Percentiles rank a stretch among this genome's conserved stretches.
phyloP scores from a whole-genome alignment of 2,888 invertebrate species.

The Leptothorax acervorum region DNA sequence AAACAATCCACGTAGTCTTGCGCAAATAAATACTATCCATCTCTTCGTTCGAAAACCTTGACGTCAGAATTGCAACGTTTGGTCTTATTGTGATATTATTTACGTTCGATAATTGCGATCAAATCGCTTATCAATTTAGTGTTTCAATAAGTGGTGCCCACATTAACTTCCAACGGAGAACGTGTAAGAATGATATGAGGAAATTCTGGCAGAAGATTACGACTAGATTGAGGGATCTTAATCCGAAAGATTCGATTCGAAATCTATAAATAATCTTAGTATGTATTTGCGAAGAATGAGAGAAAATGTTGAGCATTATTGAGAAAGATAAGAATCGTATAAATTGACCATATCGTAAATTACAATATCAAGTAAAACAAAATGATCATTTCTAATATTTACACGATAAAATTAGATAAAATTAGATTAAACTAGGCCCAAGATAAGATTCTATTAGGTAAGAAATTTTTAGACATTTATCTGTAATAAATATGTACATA shows the following conservation, averaged over 20 bases:
- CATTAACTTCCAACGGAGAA: not conserved
- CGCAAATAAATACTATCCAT: not conserved
- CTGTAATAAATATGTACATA: not conserved
- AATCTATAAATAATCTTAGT: not conserved
- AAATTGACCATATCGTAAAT: too few species aligned
- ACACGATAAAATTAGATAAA: not conserved
- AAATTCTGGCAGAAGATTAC: not conserved
- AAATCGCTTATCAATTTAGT: conserved; percentile 29
- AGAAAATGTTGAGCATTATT: not conserved
- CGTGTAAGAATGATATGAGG: not conserved
- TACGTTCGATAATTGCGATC: not conserved
- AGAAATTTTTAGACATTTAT: not conserved
- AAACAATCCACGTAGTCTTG: not conserved
- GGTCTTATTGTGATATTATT: not conserved
- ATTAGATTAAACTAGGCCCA: not conserved
- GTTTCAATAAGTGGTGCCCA: not conserved
- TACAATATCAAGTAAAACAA: not conserved
- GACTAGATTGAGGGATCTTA: not conserved
- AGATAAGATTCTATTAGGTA: not conserved
- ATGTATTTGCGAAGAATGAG: not conserved
- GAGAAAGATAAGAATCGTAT: too few species aligned
- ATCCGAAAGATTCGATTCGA: not conserved
- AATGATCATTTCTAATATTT: conserved; percentile 7
- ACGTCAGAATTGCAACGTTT: not conserved
- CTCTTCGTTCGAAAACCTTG: not conserved